phyloP scores from a whole-genome alignment of 2,797 vertebrate genomes.

The Cirrhinus molitorella region DNA sequence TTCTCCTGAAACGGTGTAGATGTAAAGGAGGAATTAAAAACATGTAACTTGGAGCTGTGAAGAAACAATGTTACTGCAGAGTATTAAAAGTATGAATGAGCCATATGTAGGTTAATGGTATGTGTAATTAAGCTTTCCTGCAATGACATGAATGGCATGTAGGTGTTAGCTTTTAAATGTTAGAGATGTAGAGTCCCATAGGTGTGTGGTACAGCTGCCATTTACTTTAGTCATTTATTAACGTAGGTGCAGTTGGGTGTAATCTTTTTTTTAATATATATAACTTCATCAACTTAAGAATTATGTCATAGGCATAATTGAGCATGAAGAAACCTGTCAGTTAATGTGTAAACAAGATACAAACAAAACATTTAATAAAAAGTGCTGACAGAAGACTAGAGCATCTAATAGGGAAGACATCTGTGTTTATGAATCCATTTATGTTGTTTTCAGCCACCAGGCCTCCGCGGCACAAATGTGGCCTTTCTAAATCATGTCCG shows the following conservation, averaged over 20 bases:
- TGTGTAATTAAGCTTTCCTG: neutral
- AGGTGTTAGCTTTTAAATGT: neutral
- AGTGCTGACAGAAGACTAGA: neutral
- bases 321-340: neutral
- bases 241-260: conserved; percentile 1
- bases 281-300: neutral
- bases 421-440: neutral
- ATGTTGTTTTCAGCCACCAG: conserved; percentile 78
- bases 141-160: neutral
- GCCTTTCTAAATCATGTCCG: conserved; percentile 90
- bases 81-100: neutral
- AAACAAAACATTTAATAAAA: neutral
- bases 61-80: neutral
- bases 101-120: neutral
- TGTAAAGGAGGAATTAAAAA: neutral
- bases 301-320: neutral
- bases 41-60: neutral
- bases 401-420: neutral
- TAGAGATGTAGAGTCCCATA: neutral
- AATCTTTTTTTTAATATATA: neutral
- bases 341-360: neutral
- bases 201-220: neutral
- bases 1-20: neutral
- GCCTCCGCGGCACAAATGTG: conserved; percentile 85
- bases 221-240: neutral